Base-by-base conservation (phyloP, 2,113 vertebrate genomes). In the Embiotoca jacksoni region DNA sequence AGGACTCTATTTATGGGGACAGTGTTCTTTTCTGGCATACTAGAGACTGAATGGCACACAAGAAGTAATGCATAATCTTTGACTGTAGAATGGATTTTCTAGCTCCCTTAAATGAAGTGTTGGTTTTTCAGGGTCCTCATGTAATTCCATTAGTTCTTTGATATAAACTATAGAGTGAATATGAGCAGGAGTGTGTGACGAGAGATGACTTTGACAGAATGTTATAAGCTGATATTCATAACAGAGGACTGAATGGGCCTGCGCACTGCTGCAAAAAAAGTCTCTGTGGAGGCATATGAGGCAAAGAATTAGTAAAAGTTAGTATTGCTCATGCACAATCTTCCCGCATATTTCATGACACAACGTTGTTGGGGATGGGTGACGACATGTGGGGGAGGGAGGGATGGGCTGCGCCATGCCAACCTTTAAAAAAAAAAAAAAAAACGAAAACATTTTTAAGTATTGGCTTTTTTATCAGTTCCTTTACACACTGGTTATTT, bases 91-190 rank as follows among this genome's bases (percentile, higher is more conserved):
- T 57, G 46, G 50, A 54, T 88, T 83, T 83, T 63, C 46, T 65
- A 56, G 81, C 56, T 63, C 62, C 69, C 53, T 84, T 61, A 84
- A 84, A 83, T 37, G 31, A 14, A 83, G 72, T 70, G 53, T 78
- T 82, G 75, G 78, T 80, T 86, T 92, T 90, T 80, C 87, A 80
- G 77, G 82, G 81, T 82, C 69, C 61, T 85, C 78, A 84, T 83
- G 88, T 88, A 86, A 88, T 86, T 84, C 84, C 80, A 94, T 92
- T 92, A 91, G 91, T 65, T 86, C 64, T 83, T 83, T 83, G 75
- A 83, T 78, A 72, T 16, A 68, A 82, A 81, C 81, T 80, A 75
- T 78, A 69, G 59, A 83, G 78, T 59, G 72, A 83, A 82, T 76
- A 70, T 76, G 55, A 81, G 75, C 57, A 70, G 70, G 30, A 73